Conservation (phyloP, 2,113 vertebrate genomes). For the Phycodurus eques region DNA sequence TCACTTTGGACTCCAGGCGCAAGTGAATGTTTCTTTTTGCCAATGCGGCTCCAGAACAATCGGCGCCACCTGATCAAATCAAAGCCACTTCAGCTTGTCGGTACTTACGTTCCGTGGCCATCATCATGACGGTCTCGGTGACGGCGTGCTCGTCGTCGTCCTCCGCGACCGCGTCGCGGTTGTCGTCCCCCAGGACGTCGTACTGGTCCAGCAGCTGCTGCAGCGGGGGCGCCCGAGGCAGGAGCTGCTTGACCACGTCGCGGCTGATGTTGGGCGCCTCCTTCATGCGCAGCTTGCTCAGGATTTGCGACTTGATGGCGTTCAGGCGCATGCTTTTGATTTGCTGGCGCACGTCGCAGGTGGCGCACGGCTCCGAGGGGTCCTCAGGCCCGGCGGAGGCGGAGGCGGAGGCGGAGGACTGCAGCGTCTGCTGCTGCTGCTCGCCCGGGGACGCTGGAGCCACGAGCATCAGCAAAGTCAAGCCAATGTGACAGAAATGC, state of each 20-base stretch:
- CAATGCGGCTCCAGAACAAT: too few relatives aligned
- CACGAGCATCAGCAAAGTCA: constrained; percentile 78
- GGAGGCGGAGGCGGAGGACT: constrained; percentile 55
- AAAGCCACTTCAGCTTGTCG: not conserved
- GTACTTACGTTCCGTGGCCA: constrained; percentile 91
- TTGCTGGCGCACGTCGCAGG: constrained; percentile 91
- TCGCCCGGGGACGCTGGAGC: constrained; percentile 82
- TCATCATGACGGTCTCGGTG: constrained; percentile 93
- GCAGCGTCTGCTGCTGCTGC: constrained; percentile 69
- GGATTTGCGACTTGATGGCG: constrained; percentile 96
- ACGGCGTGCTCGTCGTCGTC: constrained; percentile 95
- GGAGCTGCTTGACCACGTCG: constrained; percentile 89
- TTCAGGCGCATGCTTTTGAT: constrained; percentile 91
- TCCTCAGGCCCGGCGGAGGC: constrained; percentile 75
- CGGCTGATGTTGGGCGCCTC: constrained; percentile 97
- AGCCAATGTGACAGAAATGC: constrained; percentile 73
- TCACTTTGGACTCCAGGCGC: too few relatives aligned
- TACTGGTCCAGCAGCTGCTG: constrained; percentile 97
- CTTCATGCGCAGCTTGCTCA: constrained; percentile 96
- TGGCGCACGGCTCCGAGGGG: constrained; percentile 82
- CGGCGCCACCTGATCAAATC: too few relatives aligned
- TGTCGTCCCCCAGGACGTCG: constrained; percentile 94
- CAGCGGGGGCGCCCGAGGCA: constrained; percentile 93
- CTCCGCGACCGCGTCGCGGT: constrained; percentile 82
- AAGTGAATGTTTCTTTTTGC: too few relatives aligned